Percentiles rank a stretch among this genome's conserved stretches.
These are phyloP conservation scores for Arenaria interpres DNA, from an alignment of 2,113 vertebrate species.

Conservation along the genomic window DNA sequence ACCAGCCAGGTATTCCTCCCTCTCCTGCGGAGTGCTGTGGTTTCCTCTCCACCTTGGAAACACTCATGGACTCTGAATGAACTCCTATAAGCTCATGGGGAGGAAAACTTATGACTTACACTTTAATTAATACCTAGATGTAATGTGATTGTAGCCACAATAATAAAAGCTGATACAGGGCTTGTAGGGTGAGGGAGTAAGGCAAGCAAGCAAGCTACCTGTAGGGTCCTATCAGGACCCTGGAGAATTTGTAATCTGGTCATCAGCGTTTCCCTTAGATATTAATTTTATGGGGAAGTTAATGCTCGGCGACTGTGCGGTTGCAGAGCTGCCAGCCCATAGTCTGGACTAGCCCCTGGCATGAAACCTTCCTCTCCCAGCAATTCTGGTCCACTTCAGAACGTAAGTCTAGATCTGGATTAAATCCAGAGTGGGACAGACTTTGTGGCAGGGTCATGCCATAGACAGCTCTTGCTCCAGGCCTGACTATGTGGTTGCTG, in stretches of 20 bases:
- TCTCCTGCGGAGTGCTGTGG: not conserved
- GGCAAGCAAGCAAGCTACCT: not conserved
- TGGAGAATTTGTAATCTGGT: not conserved
- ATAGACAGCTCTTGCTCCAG: not conserved
- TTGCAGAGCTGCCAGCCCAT: not conserved
- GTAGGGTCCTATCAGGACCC: not conserved
- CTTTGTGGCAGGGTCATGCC: not conserved
- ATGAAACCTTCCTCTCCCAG: not conserved
- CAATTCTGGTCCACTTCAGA: not conserved
- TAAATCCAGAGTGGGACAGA: not conserved
- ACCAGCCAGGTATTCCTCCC: not conserved
- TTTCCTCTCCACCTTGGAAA: not conserved
- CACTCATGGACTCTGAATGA: not conserved
- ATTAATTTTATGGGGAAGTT: not conserved
- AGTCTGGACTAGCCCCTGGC: not conserved
- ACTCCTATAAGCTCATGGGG: not conserved
- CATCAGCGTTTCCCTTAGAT: not conserved
- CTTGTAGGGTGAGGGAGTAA: not conserved
- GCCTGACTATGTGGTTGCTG: not conserved
- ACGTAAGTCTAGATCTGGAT: rapidly evolving
- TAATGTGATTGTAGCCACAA: not conserved
- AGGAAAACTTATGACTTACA: not conserved
- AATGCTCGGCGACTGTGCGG: not conserved
- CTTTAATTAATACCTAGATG: not conserved
- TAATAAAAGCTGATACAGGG: not conserved